phyloP scores from a whole-genome alignment of 1,140 invertebrate species.

The Diploscapter pachys region DNA sequence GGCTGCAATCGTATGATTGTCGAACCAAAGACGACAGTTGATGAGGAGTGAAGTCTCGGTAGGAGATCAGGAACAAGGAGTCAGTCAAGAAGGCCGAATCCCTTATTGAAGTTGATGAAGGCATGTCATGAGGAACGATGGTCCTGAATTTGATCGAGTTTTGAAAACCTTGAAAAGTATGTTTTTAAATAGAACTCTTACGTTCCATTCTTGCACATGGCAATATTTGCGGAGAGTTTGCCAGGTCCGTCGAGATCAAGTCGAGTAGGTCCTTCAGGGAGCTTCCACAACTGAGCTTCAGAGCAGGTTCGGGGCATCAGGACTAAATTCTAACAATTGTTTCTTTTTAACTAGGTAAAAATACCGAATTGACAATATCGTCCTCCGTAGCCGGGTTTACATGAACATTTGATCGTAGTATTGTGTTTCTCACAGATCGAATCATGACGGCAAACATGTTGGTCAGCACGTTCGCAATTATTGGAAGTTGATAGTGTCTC shows the following conservation, averaged over 20 bases:
- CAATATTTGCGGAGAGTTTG: constrained; percentile 10
- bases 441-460: constrained; percentile 22
- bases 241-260: constrained; percentile 24
- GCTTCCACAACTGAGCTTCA: constrained; percentile 24
- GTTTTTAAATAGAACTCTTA: background rate
- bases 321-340: background rate
- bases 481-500: background rate
- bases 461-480: constrained; percentile 22
- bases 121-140: constrained; percentile 22
- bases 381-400: constrained; percentile 18
- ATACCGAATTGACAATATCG: constrained; percentile 27
- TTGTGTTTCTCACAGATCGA: constrained; percentile 14
- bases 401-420: constrained; percentile 12
- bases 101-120: constrained; percentile 1
- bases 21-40: constrained; percentile 14
- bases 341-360: background rate
- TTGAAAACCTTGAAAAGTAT: background rate
- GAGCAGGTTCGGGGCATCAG: constrained; percentile 24
- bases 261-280: constrained; percentile 20
- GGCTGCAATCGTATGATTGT: constrained; percentile 15
- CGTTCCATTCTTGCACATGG: constrained; percentile 11
- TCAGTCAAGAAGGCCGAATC: constrained; percentile 8
- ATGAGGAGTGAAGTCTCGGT: constrained; percentile 20
- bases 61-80: constrained; percentile 19
- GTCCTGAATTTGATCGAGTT: constrained; percentile 5